A percentile compares a stretch with the other conserved stretches of the same genome.
These are phyloP conservation scores for Catharus ustulatus DNA, from an alignment of 2,797 vertebrate species.

Conservation along the genomic window DNA sequence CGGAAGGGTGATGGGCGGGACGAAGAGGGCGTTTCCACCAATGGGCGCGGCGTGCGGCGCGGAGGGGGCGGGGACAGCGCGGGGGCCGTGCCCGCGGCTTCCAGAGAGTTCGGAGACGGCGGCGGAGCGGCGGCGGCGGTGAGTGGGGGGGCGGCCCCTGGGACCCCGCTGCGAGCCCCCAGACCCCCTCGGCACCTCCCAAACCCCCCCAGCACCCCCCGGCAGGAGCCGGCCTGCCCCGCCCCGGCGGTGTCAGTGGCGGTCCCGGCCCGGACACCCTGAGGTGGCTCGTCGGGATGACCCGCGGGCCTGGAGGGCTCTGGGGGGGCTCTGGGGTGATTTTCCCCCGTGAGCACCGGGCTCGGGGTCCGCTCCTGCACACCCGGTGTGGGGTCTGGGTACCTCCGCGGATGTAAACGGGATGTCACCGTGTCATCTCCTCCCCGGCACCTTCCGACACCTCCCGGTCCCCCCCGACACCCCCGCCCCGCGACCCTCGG, in stretches of 20 bases:
- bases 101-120: constrained; percentile 38
- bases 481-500: not conserved
- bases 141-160: not conserved
- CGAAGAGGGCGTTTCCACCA: not conserved
- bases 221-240: not conserved
- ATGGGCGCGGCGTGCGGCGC: not conserved
- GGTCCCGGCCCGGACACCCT: no score
- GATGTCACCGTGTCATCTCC: not conserved
- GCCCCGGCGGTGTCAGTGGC: not conserved
- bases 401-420: not conserved
- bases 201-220: no score
- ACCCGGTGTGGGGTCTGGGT: not conserved
- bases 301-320: not conserved
- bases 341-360: not conserved
- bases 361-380: no score
- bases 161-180: not conserved
- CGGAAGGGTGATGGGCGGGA: not conserved
- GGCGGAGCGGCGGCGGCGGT: not conserved
- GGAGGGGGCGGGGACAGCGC: not conserved
- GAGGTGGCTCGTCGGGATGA: not conserved
- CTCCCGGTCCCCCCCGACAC: not conserved
- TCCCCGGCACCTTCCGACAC: not conserved
- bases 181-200: not conserved
- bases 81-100: not conserved
- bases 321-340: not conserved